A percentile compares a stretch with the other conserved stretches of the same genome.
phyloP scores from a whole-genome alignment of 1,140 invertebrate species.

The Antheraea mylitta region DNA sequence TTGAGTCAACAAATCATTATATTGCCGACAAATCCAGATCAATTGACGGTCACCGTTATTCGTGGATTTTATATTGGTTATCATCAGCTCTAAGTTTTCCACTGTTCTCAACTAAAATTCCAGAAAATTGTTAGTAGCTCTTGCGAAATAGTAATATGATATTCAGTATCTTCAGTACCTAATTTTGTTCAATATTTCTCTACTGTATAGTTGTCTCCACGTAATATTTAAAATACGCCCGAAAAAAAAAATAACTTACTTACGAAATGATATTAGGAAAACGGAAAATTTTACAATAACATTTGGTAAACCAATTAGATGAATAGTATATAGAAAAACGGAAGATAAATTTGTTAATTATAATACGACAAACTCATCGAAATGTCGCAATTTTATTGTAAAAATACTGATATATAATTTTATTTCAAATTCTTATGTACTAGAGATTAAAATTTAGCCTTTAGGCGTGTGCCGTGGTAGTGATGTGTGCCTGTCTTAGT shows the following conservation, averaged over 20 bases:
- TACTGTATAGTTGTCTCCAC: background rate
- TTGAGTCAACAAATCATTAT: too few relatives aligned
- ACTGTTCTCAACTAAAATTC: too few relatives aligned
- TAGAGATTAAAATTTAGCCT: constrained; percentile 28
- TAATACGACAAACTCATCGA: background rate
- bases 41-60: too few relatives aligned
- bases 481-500: constrained; percentile 47
- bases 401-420: background rate
- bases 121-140: too few relatives aligned
- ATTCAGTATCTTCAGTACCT: too few relatives aligned
- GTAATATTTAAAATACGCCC: background rate
- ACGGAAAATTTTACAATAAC: background rate
- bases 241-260: background rate
- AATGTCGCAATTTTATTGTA: background rate
- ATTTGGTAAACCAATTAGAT: background rate
- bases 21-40: too few relatives aligned
- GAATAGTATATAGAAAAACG: background rate
- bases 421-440: background rate
- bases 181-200: too few relatives aligned
- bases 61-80: too few relatives aligned
- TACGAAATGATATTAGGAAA: too few relatives aligned
- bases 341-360: background rate
- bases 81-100: too few relatives aligned
- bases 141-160: too few relatives aligned
- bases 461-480: constrained; percentile 60